Percentiles rank a stretch among this genome's conserved stretches.
Evolutionary conservation across 2,888 invertebrate genomes (phyloP).

Genomic region (Eledona agricola): DNA sequence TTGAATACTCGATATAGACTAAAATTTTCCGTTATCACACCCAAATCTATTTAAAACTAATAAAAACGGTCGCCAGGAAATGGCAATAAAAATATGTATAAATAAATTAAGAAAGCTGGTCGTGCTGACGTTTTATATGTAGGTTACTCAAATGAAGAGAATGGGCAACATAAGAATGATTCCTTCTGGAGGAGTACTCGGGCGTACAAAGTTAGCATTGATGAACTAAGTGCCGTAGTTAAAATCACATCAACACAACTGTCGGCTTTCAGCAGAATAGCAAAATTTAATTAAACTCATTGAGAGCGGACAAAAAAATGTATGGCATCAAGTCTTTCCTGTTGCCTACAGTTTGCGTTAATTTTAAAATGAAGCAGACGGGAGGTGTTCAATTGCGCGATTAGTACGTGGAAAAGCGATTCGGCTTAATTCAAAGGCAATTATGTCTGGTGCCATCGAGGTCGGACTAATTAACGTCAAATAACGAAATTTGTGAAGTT

Average conservation of each 20-base stretch:
- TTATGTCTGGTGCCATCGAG: not conserved
- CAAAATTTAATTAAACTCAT: slow-evolving; percentile 24
- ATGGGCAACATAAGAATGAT: no score
- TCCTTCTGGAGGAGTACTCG: slow-evolving; percentile 12
- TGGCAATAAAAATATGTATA: no score
- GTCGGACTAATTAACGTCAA: not conserved
- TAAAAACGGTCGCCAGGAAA: no score
- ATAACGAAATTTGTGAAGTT: no score
- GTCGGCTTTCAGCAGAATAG: slow-evolving; percentile 23
- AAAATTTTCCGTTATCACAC: no score
- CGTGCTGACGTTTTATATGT: no score
- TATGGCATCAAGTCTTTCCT: slow-evolving; percentile 10
- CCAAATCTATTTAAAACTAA: no score
- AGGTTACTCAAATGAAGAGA: no score
- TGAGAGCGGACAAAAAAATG: slow-evolving; percentile 7
- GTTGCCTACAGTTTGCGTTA: slow-evolving; percentile 21
- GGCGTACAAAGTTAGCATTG: slow-evolving; percentile 26
- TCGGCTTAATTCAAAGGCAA: not conserved
- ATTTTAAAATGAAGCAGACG: slow-evolving; percentile 23
- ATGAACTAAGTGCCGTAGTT: slow-evolving; percentile 15
- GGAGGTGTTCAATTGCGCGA: slow-evolving; percentile 10
- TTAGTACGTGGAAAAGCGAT: slow-evolving; percentile 9
- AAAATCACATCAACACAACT: slow-evolving; percentile 13
- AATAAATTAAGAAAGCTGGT: no score
- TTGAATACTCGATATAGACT: no score